Percentiles rank a stretch among this genome's conserved stretches.
Conservation (phyloP, 2,797 vertebrate species). For the Pangasius mekongensis region DNA sequence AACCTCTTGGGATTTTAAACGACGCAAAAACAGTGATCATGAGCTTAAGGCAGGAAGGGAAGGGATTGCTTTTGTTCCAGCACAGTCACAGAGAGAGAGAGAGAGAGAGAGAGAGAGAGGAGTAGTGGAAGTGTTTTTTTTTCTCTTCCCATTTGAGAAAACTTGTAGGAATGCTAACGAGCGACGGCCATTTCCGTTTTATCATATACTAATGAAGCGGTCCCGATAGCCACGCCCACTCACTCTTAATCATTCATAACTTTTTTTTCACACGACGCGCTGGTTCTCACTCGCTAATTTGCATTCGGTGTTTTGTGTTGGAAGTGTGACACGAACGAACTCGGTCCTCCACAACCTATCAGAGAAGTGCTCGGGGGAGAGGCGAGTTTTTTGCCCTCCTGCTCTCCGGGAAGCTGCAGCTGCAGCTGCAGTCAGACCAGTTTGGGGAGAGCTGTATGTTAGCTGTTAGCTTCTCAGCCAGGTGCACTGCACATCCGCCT, state of each 20-base stretch:
- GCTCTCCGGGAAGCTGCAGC: constrained; percentile 4
- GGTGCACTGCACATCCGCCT: background rate
- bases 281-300: background rate
- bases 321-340: background rate
- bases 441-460: background rate
- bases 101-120: background rate
- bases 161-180: background rate
- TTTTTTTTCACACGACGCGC: background rate
- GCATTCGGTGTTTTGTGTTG: background rate
- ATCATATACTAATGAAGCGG: background rate
- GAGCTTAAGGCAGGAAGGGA: background rate
- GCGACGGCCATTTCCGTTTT: background rate
- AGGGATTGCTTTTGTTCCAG: background rate
- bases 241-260: background rate
- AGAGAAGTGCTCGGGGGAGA: background rate
- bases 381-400: background rate
- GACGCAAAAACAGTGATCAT: background rate
- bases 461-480: background rate
- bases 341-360: background rate
- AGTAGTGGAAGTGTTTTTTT: too few relatives aligned
- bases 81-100: too few relatives aligned
- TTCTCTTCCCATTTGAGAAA: background rate
- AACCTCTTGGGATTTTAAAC: background rate
- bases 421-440: background rate
- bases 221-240: background rate